phyloP scores from a whole-genome alignment of 2,797 vertebrate species.

The Halcyon badia region DNA sequence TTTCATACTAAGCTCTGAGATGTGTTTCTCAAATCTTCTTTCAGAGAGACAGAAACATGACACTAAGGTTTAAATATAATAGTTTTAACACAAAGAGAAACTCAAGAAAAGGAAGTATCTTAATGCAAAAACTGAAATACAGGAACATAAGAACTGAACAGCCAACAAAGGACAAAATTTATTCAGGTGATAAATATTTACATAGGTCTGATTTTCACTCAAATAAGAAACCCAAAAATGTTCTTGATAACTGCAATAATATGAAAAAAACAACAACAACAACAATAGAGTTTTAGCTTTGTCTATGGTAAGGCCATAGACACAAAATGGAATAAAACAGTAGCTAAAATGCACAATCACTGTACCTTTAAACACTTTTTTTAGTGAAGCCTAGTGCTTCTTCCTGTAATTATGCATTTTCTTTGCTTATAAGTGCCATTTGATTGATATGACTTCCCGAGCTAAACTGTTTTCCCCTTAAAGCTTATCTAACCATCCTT shows the following conservation, averaged over 20 bases:
- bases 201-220: background rate
- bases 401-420: background rate
- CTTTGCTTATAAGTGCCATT: background rate
- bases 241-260: background rate
- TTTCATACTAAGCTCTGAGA: background rate
- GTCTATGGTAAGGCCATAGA: background rate
- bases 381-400: background rate
- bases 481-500: background rate
- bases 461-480: background rate
- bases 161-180: background rate
- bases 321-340: background rate
- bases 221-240: background rate
- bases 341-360: background rate
- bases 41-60: background rate
- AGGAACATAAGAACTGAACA: background rate
- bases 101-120: background rate
- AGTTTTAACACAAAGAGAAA: background rate
- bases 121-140: background rate
- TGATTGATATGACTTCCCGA: background rate
- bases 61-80: background rate
- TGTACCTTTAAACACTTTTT: background rate
- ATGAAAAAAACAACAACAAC: background rate
- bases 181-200: background rate
- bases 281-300: background rate
- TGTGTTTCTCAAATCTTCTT: background rate